Percentiles rank a stretch among this genome's conserved stretches.
Evolutionary conservation across 2,797 vertebrate species (phyloP).

Genomic region (Bryconaethiops microstoma): DNA sequence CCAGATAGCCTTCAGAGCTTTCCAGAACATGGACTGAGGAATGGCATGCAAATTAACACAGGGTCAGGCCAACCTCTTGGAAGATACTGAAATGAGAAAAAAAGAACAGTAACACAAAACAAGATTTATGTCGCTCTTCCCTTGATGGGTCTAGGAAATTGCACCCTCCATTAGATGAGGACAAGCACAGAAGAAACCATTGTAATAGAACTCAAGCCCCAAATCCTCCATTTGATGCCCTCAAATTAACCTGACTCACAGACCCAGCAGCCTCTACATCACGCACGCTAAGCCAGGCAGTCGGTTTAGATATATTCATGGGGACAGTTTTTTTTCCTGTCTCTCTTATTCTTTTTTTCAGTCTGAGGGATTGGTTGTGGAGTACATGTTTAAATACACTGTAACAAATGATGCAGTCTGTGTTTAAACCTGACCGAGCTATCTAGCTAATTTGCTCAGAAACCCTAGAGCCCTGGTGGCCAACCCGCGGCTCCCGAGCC

Average conservation of each 20-base stretch:
- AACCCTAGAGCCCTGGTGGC: constrained; percentile 66
- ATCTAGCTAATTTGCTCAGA: constrained; percentile 79
- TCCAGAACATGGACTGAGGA: constrained; percentile 19
- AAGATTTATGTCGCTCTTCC: constrained; percentile 44
- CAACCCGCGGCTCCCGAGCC: too few relatives aligned
- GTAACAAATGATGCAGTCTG: constrained; percentile 73
- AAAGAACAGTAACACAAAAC: constrained; percentile 21
- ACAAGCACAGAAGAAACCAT: constrained; percentile 43
- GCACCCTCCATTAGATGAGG: constrained; percentile 50
- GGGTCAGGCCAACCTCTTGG: constrained; percentile 19
- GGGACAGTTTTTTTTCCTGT: background rate
- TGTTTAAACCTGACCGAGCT: constrained; percentile 81
- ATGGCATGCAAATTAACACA: constrained; percentile 13
- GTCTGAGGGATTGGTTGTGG: constrained; percentile 62
- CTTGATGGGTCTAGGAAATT: constrained; percentile 18
- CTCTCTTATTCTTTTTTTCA: constrained; percentile 47
- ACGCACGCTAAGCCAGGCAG: constrained; percentile 37
- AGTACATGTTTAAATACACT: constrained; percentile 79
- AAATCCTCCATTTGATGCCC: constrained; percentile 60
- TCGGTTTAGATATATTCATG: constrained; percentile 15
- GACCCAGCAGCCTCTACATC: constrained; percentile 53
- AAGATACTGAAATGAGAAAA: constrained; percentile 5
- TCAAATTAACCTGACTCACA: constrained; percentile 68
- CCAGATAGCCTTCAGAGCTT: constrained; percentile 13
- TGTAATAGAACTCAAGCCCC: constrained; percentile 46